Percentiles rank a stretch among this genome's conserved stretches.
These are phyloP conservation scores for Speoplatyrhinus poulsoni DNA, from an alignment of 2,113 vertebrate species.

Conservation along the genomic window DNA sequence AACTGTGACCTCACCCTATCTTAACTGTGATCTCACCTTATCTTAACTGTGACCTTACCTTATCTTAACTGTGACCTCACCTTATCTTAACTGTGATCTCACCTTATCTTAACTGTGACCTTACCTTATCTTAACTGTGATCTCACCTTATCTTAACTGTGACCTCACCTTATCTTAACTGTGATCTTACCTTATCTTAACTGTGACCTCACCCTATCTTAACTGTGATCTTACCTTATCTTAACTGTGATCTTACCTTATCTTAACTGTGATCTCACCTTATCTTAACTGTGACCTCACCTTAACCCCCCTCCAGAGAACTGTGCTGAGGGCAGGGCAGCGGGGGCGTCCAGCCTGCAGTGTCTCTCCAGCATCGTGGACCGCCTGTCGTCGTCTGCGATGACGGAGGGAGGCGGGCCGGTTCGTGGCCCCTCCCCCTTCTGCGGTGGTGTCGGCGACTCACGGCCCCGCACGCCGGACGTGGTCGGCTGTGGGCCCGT, in stretches of 20 bases:
- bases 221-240: neutral
- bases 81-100: neutral
- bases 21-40: neutral
- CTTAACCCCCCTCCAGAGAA: slow-evolving; percentile 55
- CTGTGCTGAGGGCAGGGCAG: slow-evolving; percentile 66
- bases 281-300: no score
- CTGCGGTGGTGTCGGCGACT: slow-evolving; percentile 75
- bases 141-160: neutral
- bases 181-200: neutral
- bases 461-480: slow-evolving; percentile 84
- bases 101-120: no score
- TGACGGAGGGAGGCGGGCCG: slow-evolving; percentile 65
- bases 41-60: neutral
- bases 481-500: slow-evolving; percentile 80
- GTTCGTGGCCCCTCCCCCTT: slow-evolving; percentile 75
- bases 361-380: slow-evolving; percentile 98
- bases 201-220: neutral
- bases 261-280: neutral
- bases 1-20: neutral
- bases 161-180: neutral
- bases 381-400: slow-evolving; percentile 79
- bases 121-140: no score
- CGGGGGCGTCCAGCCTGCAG: slow-evolving; percentile 86
- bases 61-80: neutral
- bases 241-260: no score